Evolutionary conservation across 2,888 invertebrate species (phyloP).

Genomic region (Sipha maydis): DNA sequence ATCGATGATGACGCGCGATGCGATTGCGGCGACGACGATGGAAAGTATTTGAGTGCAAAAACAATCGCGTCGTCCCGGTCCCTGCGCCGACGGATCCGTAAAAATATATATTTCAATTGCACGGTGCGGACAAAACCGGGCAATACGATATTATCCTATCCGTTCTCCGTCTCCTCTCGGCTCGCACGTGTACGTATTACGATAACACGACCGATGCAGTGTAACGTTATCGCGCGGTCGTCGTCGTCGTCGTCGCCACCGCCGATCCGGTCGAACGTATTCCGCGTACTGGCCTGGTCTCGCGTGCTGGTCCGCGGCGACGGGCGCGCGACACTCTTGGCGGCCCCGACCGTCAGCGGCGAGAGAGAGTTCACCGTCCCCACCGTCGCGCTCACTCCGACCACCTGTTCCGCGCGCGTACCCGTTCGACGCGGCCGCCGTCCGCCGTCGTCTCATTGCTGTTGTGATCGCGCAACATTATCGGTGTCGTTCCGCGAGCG

Average conservation of each 20-base stretch:
- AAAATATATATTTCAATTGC: too few relatives aligned
- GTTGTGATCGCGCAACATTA: too few relatives aligned
- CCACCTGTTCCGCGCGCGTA: neutral
- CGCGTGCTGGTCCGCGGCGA: conserved; percentile 22
- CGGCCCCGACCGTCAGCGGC: neutral
- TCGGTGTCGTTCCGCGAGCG: neutral
- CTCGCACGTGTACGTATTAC: neutral
- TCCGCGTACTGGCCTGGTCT: conserved; percentile 46
- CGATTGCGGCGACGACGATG: too few relatives aligned
- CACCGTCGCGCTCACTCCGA: conserved; percentile 18
- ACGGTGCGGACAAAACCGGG: too few relatives aligned
- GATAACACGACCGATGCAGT: too few relatives aligned
- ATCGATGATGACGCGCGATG: too few relatives aligned
- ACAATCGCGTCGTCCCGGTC: neutral
- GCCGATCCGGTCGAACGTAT: conserved; percentile 57
- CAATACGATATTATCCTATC: neutral
- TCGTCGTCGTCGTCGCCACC: conserved; percentile 28
- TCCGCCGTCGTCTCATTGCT: neutral
- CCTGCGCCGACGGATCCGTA: neutral
- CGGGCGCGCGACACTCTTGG: conserved; percentile 36
- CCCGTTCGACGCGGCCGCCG: neutral
- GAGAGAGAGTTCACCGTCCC: conserved; percentile 60
- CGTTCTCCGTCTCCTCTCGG: neutral
- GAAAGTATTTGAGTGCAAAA: neutral
- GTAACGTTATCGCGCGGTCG: too few relatives aligned